Conservation (phyloP, 2,113 vertebrate genomes). For the Ailuropoda melanoleuca region DNA sequence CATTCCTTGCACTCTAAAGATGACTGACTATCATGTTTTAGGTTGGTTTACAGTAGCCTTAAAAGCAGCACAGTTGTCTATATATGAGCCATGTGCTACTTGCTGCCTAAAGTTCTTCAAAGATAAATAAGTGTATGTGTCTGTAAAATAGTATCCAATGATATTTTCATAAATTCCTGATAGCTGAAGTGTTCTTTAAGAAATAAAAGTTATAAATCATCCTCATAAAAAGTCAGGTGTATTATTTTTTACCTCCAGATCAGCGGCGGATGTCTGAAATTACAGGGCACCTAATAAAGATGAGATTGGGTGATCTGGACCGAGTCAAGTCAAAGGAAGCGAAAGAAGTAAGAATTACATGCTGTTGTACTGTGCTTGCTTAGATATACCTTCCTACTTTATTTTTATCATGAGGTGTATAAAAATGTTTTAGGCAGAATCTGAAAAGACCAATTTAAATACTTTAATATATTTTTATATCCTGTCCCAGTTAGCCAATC, state of each 20-base stretch:
- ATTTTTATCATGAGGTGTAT: conserved; percentile 13
- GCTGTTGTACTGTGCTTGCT: not conserved
- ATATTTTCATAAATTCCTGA: conserved; percentile 27
- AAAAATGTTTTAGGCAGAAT: conserved; percentile 44
- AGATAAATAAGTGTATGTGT: not conserved
- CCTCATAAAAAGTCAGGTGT: conserved; percentile 21
- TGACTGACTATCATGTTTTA: conserved; percentile 4
- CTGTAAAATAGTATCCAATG: conserved; percentile 1
- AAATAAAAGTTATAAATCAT: conserved; percentile 19
- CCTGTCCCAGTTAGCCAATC: conserved; percentile 1
- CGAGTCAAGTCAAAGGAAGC: conserved; percentile 91
- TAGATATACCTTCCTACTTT: conserved; percentile 19
- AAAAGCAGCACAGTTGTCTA: not conserved
- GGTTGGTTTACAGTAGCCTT: not conserved
- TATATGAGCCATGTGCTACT: not conserved
- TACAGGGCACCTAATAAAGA: conserved; percentile 93
- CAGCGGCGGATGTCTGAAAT: conserved; percentile 98
- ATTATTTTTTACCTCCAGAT: conserved; percentile 84
- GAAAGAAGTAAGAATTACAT: conserved; percentile 90
- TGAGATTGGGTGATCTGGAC: conserved; percentile 94
- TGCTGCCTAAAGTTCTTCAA: conserved; percentile 42
- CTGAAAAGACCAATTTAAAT: not conserved
- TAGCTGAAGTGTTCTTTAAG: conserved; percentile 14
- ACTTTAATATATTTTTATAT: conserved; percentile 33
- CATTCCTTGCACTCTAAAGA: not conserved